Percentiles rank a stretch among this genome's conserved stretches.
Conservation (phyloP, 2,797 vertebrate genomes). For the Muscicapa comitata region DNA sequence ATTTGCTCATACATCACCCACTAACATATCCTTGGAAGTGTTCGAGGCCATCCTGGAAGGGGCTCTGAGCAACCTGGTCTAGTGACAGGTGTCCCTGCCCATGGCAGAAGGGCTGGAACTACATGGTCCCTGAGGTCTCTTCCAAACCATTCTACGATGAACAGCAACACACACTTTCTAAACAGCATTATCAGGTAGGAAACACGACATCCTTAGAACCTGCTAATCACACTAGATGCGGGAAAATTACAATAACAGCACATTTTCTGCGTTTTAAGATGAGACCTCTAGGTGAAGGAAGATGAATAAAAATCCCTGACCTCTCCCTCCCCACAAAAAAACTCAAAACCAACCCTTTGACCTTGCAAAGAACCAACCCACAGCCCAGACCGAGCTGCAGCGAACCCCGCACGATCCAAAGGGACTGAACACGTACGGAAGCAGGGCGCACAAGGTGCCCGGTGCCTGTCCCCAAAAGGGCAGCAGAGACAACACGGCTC, state of each 20-base stretch:
- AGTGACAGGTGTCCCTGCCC: not conserved
- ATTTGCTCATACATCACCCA: not conserved
- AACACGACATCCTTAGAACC: not conserved
- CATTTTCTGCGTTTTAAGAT: accelerated
- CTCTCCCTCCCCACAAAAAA: no score
- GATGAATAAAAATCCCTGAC: not conserved
- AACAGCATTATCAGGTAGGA: not conserved
- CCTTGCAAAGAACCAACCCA: not conserved
- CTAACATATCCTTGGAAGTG: not conserved
- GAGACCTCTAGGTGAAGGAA: not conserved
- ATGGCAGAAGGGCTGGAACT: not conserved
- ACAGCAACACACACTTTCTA: not conserved
- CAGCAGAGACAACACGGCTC: not conserved
- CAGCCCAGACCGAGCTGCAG: not conserved
- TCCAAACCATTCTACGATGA: not conserved
- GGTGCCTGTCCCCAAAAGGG: no score
- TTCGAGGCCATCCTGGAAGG: not conserved
- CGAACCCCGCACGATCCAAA: not conserved
- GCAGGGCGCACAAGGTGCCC: accelerated
- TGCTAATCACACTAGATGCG: not conserved
- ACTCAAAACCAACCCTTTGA: no score
- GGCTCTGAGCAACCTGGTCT: not conserved
- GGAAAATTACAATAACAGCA: accelerated
- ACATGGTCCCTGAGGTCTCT: not conserved
- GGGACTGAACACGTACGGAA: accelerated